Evolutionary conservation across 2,888 invertebrate genomes (phyloP).

Genomic region (Eueremaeus valkanovi): DNA sequence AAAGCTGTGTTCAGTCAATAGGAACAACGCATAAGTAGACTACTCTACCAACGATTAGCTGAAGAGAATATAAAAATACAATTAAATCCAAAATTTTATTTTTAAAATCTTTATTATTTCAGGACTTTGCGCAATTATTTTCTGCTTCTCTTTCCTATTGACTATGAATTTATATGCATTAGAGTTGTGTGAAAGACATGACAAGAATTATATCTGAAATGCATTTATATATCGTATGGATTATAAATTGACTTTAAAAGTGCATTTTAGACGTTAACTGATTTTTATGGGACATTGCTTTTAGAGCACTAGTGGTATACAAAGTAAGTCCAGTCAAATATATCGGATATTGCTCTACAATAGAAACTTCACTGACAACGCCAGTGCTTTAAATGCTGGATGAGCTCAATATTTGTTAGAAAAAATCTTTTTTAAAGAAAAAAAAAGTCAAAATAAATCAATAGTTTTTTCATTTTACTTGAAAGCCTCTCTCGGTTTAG

Average conservation of each 20-base stretch:
- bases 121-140: neutral
- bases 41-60: neutral
- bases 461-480: conserved; percentile 5
- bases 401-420: neutral
- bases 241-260: conserved; percentile 28
- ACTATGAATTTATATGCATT: neutral
- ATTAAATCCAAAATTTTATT: too few relatives aligned
- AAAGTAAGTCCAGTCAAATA: neutral
- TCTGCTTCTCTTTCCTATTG: neutral
- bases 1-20: neutral
- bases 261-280: conserved; percentile 8
- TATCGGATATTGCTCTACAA: neutral
- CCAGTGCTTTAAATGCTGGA: neutral
- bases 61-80: neutral
- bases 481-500: neutral
- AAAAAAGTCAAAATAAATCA: neutral
- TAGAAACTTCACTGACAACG: neutral
- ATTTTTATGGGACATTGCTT: neutral
- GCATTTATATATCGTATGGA: conserved; percentile 19
- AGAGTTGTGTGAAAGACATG: neutral
- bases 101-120: neutral
- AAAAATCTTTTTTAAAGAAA: too few relatives aligned
- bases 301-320: neutral
- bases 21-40: neutral
- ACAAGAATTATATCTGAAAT: neutral